Evolutionary conservation across 2,888 invertebrate genomes (phyloP).

Genomic region (Dendrolimus houi): DNA sequence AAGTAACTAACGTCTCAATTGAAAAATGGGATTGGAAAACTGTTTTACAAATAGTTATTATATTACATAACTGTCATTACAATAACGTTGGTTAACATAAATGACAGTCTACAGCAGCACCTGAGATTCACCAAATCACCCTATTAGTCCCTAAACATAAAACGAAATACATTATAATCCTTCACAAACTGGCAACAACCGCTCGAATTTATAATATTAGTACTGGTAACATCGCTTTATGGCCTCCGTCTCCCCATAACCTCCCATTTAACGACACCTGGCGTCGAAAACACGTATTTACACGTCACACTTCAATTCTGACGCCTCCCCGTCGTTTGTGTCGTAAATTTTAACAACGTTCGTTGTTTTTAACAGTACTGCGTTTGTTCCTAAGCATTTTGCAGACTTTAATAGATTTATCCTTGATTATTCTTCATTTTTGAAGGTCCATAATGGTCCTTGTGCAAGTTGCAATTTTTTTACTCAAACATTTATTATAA

Average conservation of each 20-base stretch:
- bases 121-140: too few species aligned
- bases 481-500: too few species aligned
- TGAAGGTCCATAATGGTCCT: too few species aligned
- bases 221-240: slow-evolving; percentile 1
- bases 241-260: neutral
- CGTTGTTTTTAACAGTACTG: slow-evolving; percentile 32
- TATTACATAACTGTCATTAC: too few species aligned
- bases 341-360: slow-evolving; percentile 57
- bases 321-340: slow-evolving; percentile 30
- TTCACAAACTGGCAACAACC: neutral
- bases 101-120: too few species aligned
- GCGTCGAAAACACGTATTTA: neutral
- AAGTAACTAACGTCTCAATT: too few species aligned
- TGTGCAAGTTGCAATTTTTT: too few species aligned
- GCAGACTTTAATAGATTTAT: neutral
- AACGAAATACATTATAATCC: neutral
- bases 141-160: neutral
- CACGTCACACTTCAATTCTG: slow-evolving; percentile 34
- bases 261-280: neutral
- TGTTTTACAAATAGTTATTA: too few species aligned
- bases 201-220: neutral
- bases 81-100: too few species aligned
- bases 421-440: neutral
- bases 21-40: too few species aligned
- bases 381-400: slow-evolving; percentile 7